These are phyloP conservation scores for Narcine bancroftii DNA, from an alignment of 2,113 vertebrate genomes.

Conservation along the genomic window DNA sequence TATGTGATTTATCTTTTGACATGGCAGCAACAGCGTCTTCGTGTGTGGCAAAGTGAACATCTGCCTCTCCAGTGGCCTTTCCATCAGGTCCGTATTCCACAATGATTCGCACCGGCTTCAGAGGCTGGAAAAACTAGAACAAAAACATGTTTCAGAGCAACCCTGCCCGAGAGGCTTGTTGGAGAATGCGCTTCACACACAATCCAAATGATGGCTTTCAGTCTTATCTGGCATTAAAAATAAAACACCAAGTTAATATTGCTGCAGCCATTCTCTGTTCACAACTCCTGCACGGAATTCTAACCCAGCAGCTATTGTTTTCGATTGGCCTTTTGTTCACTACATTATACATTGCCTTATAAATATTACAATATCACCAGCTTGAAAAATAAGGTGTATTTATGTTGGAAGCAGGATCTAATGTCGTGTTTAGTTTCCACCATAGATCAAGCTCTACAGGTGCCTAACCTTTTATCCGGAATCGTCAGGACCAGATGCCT, in stretches of 20 bases:
- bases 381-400: background rate
- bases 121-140: constrained; percentile 76
- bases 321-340: background rate
- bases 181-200: background rate
- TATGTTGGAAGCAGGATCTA: background rate
- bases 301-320: background rate
- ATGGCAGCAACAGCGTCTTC: constrained; percentile 67
- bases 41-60: constrained; percentile 68
- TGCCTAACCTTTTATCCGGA: no score
- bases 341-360: background rate
- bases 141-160: background rate
- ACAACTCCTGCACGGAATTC: background rate
- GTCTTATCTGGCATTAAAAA: background rate
- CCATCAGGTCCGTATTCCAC: constrained; percentile 70
- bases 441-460: no score
- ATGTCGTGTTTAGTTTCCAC: background rate
- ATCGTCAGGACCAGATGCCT: no score
- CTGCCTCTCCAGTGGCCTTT: constrained; percentile 63
- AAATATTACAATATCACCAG: background rate
- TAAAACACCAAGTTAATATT: background rate
- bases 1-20: constrained; percentile 68
- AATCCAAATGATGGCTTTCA: background rate
- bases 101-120: constrained; percentile 64
- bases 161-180: no score
- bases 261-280: background rate